Base-by-base conservation (phyloP, 2,797 vertebrate species). In the Hemitrygon akajei region DNA sequence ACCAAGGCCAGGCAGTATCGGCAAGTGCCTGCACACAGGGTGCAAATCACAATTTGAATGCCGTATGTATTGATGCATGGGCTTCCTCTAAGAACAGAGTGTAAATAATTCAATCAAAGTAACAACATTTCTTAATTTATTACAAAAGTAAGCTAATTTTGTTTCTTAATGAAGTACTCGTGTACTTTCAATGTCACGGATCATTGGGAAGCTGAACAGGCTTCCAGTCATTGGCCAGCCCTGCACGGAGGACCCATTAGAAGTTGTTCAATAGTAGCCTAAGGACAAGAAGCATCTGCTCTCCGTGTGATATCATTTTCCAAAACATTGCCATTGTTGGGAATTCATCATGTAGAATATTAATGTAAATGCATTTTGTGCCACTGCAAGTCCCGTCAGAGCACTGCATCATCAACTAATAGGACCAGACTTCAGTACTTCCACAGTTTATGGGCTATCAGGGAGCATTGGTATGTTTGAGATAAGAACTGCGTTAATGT, bases 231-330 rank as follows among this genome's bases (percentile, higher is more conserved):
- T 89, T 89, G 66, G 9, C 63, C n/a, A 34, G 18, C 5, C 3
- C 63, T 37, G 18, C 63, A 27, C n/a, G 25, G 7, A 89, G n/a
- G 30, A 37, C 37, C 7, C 10, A 89, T 89, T 69, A 69, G 86
- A 37, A 69, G 60, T 69, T 89, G n/a, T 69, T 89, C 86, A 89
- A 69, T 2, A 37, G 14, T 34, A 69, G 60, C 60, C n/a, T 11
- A n/a, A 37, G 86, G 86, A 66, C 60, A 89, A 89, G 86, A 34
- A 20, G n/a, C 86, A 89, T 66, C 86, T 89, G 63, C n/a, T 89
- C 86, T 37, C 18, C 9, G 86, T 11, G 5, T 37, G 86, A 66
- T 37, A n/a, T 18, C 34, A 20, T 89, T 66, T 9, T 1, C 60
- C 2, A n/a, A 18, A 20, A 34, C 60, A 37, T 66, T 66, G 14